Base-by-base conservation (phyloP, 1,140 invertebrate genomes). In the Hycleus cichorii region DNA sequence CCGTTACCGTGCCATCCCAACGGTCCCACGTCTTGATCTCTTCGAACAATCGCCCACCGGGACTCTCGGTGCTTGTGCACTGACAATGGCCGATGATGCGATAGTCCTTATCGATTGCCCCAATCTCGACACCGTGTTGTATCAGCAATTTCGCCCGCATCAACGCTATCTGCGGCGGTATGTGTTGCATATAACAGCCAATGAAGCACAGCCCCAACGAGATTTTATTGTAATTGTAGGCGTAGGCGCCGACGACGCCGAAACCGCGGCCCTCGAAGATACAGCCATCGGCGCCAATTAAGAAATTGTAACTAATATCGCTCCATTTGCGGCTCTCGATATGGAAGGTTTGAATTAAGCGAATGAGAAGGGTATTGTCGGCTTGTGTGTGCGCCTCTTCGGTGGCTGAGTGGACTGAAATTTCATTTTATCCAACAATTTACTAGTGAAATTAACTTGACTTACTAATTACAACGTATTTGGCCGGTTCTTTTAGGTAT, bases 191-290 rank as follows among this genome's bases (percentile, higher is more conserved):
- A 49, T 79, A 83, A 48, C 75, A 76, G 0, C 87, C 87, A 57
- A 88, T 80, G 44, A 89, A 82, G 38, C 77, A 78, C 44, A 87
- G 76, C 39, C 83, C 85, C 39, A 87, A 72, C 4, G 81, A 80
- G 10, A 76, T 76, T 25, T 66, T 72, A 63, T 90, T 89, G 68
- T 84, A 86, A 12, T 77, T 75, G 11, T 78, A 72, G 0, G 78
- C 83, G 63, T 89, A 86, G 0, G 83, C 80, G 0, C 86, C 86
- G 3, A 81, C 71, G 11, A 74, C 69, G 48, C 81, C 77, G 85
- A 85, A 89, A 4, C 86, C 86, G 38, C 78, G 55, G 56, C 76
- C 80, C 63, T 79, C 76, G 62, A 79, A 81, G 0, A 75, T 72
- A n/a, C 71, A 69, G 4, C 81, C 80, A 60, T 82, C 80, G 10